Evolutionary conservation across 2,797 vertebrate genomes (phyloP), one percentile per base, ranked within the genome.

Genomic region (Pipistrellus pipistrellus): DNA sequence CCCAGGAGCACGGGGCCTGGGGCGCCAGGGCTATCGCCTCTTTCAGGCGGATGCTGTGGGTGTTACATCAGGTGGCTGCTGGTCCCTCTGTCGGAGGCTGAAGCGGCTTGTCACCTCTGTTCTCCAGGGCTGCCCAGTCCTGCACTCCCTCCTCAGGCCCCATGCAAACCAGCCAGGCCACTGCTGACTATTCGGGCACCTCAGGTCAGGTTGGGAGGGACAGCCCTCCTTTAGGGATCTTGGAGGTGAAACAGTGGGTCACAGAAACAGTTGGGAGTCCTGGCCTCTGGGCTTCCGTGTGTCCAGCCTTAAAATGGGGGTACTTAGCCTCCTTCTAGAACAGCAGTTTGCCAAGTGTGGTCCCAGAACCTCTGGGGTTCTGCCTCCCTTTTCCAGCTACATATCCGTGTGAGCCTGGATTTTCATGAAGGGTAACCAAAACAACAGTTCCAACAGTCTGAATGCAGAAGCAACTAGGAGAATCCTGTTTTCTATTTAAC

Each of bases 21-120:
- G 71, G n/a, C 18, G 38, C 30, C 76, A 59, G 81, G 84, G 90
- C 78, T 95, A 90, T 85, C 32, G 55, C 30, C 48, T 84, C 97
- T 96, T 94, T 96, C 96, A 96, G 92, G 81, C 72, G 44, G 90
- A 90, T 23, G 30, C 44, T 15, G 46, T 20, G 46, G 66, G 80
- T 85, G 84, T 95, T 96, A 30, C 88, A 66, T 48, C 51, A 25
- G 69, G 69, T 83, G 25, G 20, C 81, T 89, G 32, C 57, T 41
- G 57, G 91, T 20, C 59, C 83, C 85, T 95, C 93, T 73, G 89
- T 27, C 32, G 12, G 3, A 69, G 59, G 35, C 89, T 20, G 66
- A 66, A 51, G 57, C 41, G 27, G 88, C 55, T 76, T 92, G 68
- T 44, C 62, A 69, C 64, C 53, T 62, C 71, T 18, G 51, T 35